These are phyloP conservation scores for Monochamus alternatus DNA, from an alignment of 2,888 invertebrate genomes.

Conservation along the genomic window DNA sequence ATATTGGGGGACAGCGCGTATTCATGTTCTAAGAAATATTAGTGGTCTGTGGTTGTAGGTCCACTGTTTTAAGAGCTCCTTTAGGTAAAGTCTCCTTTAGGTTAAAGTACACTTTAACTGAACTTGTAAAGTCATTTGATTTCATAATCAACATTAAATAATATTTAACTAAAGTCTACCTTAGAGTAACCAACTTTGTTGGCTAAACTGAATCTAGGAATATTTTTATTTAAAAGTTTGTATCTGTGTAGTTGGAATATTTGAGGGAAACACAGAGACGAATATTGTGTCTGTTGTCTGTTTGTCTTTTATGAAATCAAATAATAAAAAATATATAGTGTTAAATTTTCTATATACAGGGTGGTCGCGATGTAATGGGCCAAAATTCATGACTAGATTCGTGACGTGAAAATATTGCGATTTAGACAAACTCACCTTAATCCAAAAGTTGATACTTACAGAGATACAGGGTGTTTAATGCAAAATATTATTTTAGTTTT, in stretches of 20 bases:
- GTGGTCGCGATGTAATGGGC: too few relatives aligned
- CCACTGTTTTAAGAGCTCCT: too few relatives aligned
- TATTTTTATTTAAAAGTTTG: neutral
- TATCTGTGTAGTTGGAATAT: neutral
- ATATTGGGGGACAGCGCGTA: neutral
- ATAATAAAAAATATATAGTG: too few relatives aligned
- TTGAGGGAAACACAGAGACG: constrained; percentile 1
- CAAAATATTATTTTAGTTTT: too few relatives aligned
- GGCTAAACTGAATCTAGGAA: neutral
- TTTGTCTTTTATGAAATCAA: too few relatives aligned
- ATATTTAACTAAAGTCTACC: neutral
- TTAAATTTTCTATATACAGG: too few relatives aligned
- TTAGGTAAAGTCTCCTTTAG: constrained; percentile 6
- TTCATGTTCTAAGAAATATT: neutral
- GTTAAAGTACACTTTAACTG: neutral
- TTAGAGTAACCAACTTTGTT: neutral
- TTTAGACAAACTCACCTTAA: too few relatives aligned
- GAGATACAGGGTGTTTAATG: too few relatives aligned
- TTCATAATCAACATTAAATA: neutral
- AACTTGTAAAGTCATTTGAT: neutral
- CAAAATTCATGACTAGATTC: too few relatives aligned
- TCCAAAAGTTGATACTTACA: too few relatives aligned
- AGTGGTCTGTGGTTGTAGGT: too few relatives aligned
- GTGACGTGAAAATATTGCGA: too few relatives aligned
- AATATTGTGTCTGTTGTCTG: neutral